These are phyloP conservation scores for Aphelinus atriplicis DNA, from an alignment of 1,140 invertebrate species.

Conservation along the genomic window DNA sequence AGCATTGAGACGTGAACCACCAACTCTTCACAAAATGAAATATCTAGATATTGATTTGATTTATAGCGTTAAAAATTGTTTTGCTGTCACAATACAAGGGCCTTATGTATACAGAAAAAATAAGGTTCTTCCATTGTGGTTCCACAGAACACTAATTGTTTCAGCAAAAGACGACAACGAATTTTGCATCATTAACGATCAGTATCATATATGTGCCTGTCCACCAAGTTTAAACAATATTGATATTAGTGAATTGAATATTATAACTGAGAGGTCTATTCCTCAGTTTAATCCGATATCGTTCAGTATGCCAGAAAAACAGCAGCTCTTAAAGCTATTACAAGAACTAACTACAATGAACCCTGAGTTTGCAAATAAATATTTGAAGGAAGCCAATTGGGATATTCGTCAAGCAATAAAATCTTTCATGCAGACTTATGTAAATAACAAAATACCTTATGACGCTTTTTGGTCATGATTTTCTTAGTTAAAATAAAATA, in stretches of 20 bases:
- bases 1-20: conserved; percentile 52
- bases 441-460: conserved; percentile 55
- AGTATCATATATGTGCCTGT: conserved; percentile 58
- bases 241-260: conserved; percentile 39
- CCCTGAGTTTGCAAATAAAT: conserved; percentile 48
- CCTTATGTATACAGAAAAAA: conserved; percentile 55
- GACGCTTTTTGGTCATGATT: conserved; percentile 54
- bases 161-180: conserved; percentile 59
- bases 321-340: conserved; percentile 57
- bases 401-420: conserved; percentile 57
- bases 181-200: conserved; percentile 61
- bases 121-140: conserved; percentile 51
- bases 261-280: conserved; percentile 29
- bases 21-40: conserved; percentile 56
- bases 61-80: conserved; percentile 45
- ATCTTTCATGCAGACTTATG: conserved; percentile 58
- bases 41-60: conserved; percentile 57
- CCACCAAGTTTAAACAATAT: conserved; percentile 41
- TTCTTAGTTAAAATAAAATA: not conserved
- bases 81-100: conserved; percentile 57
- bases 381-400: conserved; percentile 55
- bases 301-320: conserved; percentile 57
- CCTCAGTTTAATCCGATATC: conserved; percentile 54
- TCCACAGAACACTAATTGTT: conserved; percentile 59
- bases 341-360: conserved; percentile 61